Evolutionary conservation across 2,888 invertebrate genomes (phyloP), one percentile per base, ranked within the genome.

Genomic region (Myopa tessellatipennis): DNA sequence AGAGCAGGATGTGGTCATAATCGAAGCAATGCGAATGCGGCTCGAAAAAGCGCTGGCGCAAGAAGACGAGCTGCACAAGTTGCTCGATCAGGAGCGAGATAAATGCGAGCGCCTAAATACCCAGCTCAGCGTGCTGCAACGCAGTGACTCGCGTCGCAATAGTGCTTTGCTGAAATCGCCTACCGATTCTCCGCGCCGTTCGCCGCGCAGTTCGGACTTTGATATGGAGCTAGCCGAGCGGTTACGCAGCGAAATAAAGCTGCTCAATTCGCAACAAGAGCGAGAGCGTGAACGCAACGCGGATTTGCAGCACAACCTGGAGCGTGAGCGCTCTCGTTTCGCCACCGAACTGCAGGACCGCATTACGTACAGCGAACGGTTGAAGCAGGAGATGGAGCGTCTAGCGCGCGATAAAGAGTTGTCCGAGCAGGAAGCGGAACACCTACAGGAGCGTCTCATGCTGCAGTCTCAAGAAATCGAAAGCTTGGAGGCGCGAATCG

Each of bases 1-100:
- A 89, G 90, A 91, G 40, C 93, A 93, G 86, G 93, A 94, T 86
- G 91, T 93, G 0, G 90, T 91, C 82, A 91, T 93, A 86, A 92
- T 94, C 80, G 91, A 92, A 83, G 92, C 93, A 76, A 90, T 94
- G 82, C 91, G 93, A 81, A 90, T 92, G 78, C 91, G 92, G 0
- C 87, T 95, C 6, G 93, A 94, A 81, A 90, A 91, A 0, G 92
- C 93, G 0, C 89, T 94, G 85, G 91, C 92, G 65, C 91, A 91
- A 1, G 94, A 94, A 83, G 90, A 91, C 60, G 92, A 93, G 81
- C 87, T 93, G 55, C 92, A 93, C 81, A 91, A 91, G 72, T 87
- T 92, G 8, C 88, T 94, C 63, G 91, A 92, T 67, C 87, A 90
- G 45, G 91, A 92, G 81, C 88, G 91, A 3, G 90, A 91, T 36